Conservation (phyloP, 2,113 vertebrate genomes). For the Calonectris borealis region DNA sequence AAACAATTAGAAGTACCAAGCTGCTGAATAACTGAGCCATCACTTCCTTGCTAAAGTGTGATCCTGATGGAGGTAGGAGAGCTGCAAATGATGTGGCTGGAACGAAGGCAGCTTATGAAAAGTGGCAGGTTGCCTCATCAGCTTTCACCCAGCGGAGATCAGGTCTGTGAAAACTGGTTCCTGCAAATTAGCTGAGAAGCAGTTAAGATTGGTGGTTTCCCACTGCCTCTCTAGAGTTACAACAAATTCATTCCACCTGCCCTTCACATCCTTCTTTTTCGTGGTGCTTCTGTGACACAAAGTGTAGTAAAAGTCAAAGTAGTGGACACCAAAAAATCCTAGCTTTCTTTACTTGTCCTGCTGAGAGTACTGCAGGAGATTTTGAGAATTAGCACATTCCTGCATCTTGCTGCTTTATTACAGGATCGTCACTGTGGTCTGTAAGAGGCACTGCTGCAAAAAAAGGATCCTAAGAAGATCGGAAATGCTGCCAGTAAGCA, state of each 20-base stretch:
- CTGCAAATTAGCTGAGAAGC: background rate
- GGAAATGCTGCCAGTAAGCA: background rate
- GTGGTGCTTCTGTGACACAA: background rate
- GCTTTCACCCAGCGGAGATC: background rate
- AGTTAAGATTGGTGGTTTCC: background rate
- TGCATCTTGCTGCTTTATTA: background rate
- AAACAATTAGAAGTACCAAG: background rate
- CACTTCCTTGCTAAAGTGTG: background rate
- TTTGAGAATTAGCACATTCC: background rate
- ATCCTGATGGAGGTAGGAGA: background rate
- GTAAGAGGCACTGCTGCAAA: background rate
- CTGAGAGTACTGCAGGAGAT: background rate
- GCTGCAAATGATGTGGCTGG: background rate
- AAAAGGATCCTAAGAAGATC: background rate
- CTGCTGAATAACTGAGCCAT: background rate
- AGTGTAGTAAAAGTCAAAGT: background rate
- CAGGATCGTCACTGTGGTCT: background rate
- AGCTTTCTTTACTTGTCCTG: background rate
- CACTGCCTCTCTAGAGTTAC: background rate
- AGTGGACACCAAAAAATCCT: background rate
- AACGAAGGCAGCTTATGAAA: background rate
- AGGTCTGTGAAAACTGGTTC: background rate
- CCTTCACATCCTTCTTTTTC: background rate
- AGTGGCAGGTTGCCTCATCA: background rate
- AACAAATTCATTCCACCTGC: background rate